These are phyloP conservation scores for Ennomos erosarius DNA, from an alignment of 2,888 invertebrate species.

Conservation along the genomic window DNA sequence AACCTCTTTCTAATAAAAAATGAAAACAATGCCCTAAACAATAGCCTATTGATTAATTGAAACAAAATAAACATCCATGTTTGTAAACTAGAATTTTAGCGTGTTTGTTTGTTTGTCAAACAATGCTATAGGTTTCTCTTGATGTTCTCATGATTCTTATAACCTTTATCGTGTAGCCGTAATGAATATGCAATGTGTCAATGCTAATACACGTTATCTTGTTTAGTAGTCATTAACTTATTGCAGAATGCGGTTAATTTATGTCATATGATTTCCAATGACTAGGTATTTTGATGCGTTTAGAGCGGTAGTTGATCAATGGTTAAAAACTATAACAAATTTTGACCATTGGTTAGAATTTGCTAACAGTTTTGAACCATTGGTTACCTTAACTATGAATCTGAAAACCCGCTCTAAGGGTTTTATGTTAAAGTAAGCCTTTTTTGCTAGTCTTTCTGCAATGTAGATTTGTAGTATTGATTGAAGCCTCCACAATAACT, in stretches of 20 bases:
- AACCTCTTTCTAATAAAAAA: neutral
- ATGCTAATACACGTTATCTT: neutral
- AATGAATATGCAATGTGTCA: constrained; percentile 13
- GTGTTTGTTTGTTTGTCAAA: constrained; percentile 39
- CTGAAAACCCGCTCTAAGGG: too few species aligned
- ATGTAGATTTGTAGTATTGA: too few species aligned
- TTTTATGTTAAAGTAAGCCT: too few species aligned
- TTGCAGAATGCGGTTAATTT: constrained; percentile 5
- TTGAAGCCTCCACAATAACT: too few species aligned
- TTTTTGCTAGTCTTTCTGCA: too few species aligned
- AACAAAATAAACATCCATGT: constrained; percentile 42
- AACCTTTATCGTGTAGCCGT: neutral
- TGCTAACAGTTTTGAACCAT: too few species aligned
- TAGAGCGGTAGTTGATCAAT: too few species aligned
- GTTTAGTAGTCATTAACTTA: neutral
- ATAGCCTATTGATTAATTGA: constrained; percentile 45
- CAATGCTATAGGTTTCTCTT: constrained; percentile 39
- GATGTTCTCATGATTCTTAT: constrained; percentile 27
- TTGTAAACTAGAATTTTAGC: constrained; percentile 48
- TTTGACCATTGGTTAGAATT: too few species aligned
- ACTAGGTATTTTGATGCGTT: too few species aligned
- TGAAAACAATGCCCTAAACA: constrained; percentile 34
- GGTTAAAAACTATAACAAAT: too few species aligned
- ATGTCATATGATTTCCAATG: constrained; percentile 11
- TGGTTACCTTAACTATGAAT: too few species aligned